Base-by-base conservation (phyloP, 2,797 vertebrate genomes). In the Remorina albescens region DNA sequence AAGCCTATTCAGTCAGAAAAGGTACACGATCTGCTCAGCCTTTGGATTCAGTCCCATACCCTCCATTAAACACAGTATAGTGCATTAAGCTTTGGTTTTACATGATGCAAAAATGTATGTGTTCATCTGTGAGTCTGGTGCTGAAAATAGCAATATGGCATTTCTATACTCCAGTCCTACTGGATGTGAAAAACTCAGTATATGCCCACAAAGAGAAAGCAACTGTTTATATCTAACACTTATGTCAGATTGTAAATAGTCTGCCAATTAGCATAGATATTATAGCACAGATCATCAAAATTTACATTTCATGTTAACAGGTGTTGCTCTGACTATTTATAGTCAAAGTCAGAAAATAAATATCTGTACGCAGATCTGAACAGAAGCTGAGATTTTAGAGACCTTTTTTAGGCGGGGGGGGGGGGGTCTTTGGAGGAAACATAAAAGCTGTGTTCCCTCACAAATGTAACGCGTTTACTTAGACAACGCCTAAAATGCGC, bases 401-500 rank as follows among this genome's bases (percentile, higher is more conserved):
- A 30, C n/a, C 50, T 80, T 55, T 80, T 53, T 65, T 11, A n/a
- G n/a, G n/a, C n/a, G n/a, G n/a, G n/a, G n/a, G n/a, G n/a, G n/a
- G n/a, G n/a, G 2, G 30, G 23, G 58, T 76, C 32, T 64, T 67
- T 30, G 8, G 21, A 34, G 16, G 15, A 18, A 18, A 3, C 25
- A 21, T 25, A 42, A 16, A 1, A 49, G 6, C 37, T n/a, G 39
- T 34, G 26, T 56, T 65, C 13, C 58, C 55, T 67, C 32, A 32
- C 15, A 37, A 61, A 46, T 58, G 44, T 71, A 6, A 51, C 23
- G 3, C 74, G 49, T 32, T 39, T 55, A 56, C 55, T 92, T 82
- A 98, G 82, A 98, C 95, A 0, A 97, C 76, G 0, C 97, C 97
- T 85, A 98, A 77, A 79, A 98, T 96, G 1, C 97, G 96, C 59